Evolutionary conservation across 2,888 invertebrate genomes (phyloP).

Genomic region (Melanargia galathea): DNA sequence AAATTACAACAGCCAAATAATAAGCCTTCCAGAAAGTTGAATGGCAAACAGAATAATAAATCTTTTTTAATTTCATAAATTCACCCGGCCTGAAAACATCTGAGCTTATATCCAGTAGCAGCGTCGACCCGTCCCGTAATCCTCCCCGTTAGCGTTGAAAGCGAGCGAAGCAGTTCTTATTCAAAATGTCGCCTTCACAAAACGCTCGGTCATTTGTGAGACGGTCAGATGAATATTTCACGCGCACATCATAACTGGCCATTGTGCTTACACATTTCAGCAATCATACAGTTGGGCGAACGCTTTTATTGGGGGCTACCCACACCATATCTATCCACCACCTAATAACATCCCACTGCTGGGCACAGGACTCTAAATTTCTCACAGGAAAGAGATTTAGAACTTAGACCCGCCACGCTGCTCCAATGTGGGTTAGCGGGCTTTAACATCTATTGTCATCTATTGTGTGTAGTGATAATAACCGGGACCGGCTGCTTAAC

Average conservation of each 20-base stretch:
- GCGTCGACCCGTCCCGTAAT: constrained; percentile 16
- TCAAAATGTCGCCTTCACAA: constrained; percentile 16
- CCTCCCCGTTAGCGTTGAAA: constrained; percentile 17
- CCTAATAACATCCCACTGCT: too few relatives aligned
- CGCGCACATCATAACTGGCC: constrained; percentile 8
- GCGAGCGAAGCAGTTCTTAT: constrained; percentile 21
- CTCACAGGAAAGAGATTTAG: too few relatives aligned
- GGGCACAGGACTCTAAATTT: too few relatives aligned
- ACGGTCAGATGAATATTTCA: constrained; percentile 23
- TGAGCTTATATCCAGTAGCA: constrained; percentile 16
- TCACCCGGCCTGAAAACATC: constrained; percentile 10
- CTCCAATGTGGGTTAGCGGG: too few relatives aligned
- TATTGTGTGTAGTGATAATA: too few relatives aligned
- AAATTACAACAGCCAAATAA: constrained; percentile 7
- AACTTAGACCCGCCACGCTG: too few relatives aligned
- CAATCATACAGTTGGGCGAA: background rate
- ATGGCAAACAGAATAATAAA: constrained; percentile 19
- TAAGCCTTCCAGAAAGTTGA: constrained; percentile 1
- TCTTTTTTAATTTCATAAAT: constrained; percentile 20
- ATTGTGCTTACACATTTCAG: constrained; percentile 1
- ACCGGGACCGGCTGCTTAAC: too few relatives aligned
- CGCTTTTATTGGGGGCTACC: too few relatives aligned
- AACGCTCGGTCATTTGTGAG: constrained; percentile 18
- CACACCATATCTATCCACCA: too few relatives aligned
- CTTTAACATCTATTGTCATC: too few relatives aligned